Base-by-base conservation (phyloP, 2,888 invertebrate genomes). In the Furcula furcula region DNA sequence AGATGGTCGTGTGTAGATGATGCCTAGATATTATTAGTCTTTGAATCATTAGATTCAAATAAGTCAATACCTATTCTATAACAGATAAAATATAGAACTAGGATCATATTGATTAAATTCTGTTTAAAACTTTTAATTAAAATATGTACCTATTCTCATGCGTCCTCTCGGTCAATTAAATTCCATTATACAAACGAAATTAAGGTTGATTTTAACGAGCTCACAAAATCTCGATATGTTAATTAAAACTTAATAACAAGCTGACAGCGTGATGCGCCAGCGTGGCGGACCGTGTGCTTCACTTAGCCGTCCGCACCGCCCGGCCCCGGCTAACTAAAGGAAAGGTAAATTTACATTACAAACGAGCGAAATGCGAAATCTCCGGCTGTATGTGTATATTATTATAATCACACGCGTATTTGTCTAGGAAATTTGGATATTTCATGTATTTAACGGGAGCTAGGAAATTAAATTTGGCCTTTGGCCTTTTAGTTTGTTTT, bases 341-440 rank as follows among this genome's bases (percentile, higher is more conserved):
- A 66, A 67, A 71, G 65, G 75, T 70, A 69, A 68, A 79, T 79
- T 78, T 76, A 72, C 79, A 78, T 78, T 64, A 71, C 76, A 79
- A 77, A 78, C 75, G 76, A 70, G 63, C 56, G 63, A 68, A 72
- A 71, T 59, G 66, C 65, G 63, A 68, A 65, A 68, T 69, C 63
- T 57, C 57, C 63, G 52, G 59, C 60, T 59, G 53, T 62, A 48
- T 50, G 46, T 52, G 41, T 47, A 65, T n/a, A n/a, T n/a, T n/a
- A n/a, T n/a, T n/a, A n/a, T n/a, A n/a, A n/a, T 59, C 55, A 55
- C 54, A 60, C 65, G 61, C 52, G 57, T 61, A 63, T 61, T 65
- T 65, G 60, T 60, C 59, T 55, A 41, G 52, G 54, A 44, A 64
- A 59, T 60, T 59, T 59, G 65, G 46, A 57, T 57, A 52, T 55